A percentile compares a stretch with the other conserved stretches of the same genome.
These are phyloP conservation scores for Arbacia lixula DNA, from an alignment of 53 echinoderm and acorn worm species.

Conservation along the genomic window DNA sequence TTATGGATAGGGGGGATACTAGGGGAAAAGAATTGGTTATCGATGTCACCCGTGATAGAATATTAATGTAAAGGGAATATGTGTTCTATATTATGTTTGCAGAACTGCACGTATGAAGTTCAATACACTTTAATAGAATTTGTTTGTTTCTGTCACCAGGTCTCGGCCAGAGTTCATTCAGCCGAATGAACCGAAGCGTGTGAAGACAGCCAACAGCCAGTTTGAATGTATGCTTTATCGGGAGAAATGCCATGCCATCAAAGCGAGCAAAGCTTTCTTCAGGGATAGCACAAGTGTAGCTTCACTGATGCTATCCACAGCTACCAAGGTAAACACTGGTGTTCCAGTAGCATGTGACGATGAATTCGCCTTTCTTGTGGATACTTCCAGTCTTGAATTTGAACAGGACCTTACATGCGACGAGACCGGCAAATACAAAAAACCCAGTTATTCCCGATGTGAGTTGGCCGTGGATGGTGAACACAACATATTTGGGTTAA, in stretches of 20 bases:
- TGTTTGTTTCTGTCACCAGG: too few species aligned
- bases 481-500: background rate
- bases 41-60: too few species aligned
- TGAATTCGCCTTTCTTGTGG: background rate
- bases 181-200: too few species aligned
- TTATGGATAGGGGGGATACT: too few species aligned
- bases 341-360: background rate
- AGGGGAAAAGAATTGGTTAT: too few species aligned
- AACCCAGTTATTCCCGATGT: background rate
- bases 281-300: background rate
- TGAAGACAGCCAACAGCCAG: too few species aligned
- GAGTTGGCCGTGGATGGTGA: background rate
- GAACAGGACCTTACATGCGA: background rate
- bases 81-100: too few species aligned
- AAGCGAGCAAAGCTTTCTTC: background rate
- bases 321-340: background rate
- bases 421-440: conserved; percentile 5
- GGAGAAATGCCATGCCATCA: background rate
- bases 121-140: too few species aligned
- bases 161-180: too few species aligned
- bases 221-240: too few species aligned
- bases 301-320: background rate
- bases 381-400: background rate
- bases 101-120: too few species aligned
- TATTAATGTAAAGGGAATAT: too few species aligned